Base-by-base conservation (phyloP, 2,797 vertebrate genomes). In the Balearica regulorum region DNA sequence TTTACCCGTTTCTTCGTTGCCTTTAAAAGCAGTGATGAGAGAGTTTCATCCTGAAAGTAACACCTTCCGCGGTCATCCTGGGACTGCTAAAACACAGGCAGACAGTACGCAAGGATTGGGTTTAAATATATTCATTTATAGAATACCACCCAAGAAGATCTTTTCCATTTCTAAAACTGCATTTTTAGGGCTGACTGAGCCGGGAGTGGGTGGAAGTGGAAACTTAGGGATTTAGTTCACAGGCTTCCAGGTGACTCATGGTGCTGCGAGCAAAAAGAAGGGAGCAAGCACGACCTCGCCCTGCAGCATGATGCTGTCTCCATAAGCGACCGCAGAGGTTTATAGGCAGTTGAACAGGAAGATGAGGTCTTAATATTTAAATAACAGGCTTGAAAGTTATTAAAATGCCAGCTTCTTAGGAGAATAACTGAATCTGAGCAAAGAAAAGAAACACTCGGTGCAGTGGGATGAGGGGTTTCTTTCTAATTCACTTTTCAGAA, bases 111-210 rank as follows among this genome's bases (percentile, higher is more conserved):
- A 70, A 70, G 71, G 53, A 61, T 57, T 46, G 3, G 10, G 26
- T 94, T 96, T 78, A 78, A 75, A 83, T 85, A 13, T 15, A 41
- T 58, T 92, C 78, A 48, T 80, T 92, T 92, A 48, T 21, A 71
- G 83, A 64, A 29, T 44, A 77, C 58, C 53, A n/a, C 35, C 78
- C 68, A 58, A 85, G 89, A 76, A 55, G 57, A 85, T 75, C 53
- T 71, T 89, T 69, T 54, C 78, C 69, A 11, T 85, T 87, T 95
- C 89, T 83, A 51, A 86, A 81, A 37, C 24, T 51, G 81, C 31
- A 16, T 58, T 95, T 94, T 89, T 87, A 85, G 86, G 78, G 53
- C 75, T 69, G 70, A 31, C 75, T 53, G 87, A 94, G 92, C 81
- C 6, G 3, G 53, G 57, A 57, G 78, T 91, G 89, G 94, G 92